Percentiles rank a stretch among this genome's conserved stretches.
phyloP scores from a whole-genome alignment of 2,113 vertebrate species.

The Hemibagrus wyckioides region DNA sequence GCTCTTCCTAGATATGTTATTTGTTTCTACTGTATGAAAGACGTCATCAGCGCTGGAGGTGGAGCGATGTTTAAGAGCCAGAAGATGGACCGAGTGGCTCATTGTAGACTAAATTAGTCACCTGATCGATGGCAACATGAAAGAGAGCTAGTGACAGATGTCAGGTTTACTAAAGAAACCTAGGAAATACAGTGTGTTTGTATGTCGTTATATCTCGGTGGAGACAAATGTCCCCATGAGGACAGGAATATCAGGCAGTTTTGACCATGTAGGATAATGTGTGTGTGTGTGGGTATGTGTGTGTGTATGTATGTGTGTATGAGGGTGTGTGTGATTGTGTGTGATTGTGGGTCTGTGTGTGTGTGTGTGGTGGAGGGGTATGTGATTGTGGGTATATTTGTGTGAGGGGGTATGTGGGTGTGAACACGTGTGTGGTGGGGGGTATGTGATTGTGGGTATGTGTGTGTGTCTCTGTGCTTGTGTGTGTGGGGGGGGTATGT shows the following conservation, averaged over 20 bases:
- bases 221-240: not conserved
- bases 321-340: too few species aligned
- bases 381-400: too few species aligned
- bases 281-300: not conserved
- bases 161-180: not conserved
- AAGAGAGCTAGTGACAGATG: constrained; percentile 22
- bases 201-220: not conserved
- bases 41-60: not conserved
- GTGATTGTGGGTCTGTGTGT: too few species aligned
- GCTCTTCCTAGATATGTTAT: constrained; percentile 1
- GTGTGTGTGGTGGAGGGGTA: too few species aligned
- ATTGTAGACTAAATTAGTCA: constrained; percentile 24
- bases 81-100: constrained; percentile 7
- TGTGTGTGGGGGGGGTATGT: too few species aligned
- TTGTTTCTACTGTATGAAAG: not conserved
- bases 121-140: constrained; percentile 15
- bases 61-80: not conserved
- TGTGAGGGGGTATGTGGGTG: too few species aligned
- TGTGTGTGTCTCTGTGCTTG: too few species aligned
- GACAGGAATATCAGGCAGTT: not conserved
- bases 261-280: not conserved
- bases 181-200: not conserved
- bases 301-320: too few species aligned
- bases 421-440: not conserved
- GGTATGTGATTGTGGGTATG: too few species aligned